These are phyloP conservation scores for Drosophila quinaria DNA, from an alignment of 2,888 invertebrate species.

Conservation along the genomic window DNA sequence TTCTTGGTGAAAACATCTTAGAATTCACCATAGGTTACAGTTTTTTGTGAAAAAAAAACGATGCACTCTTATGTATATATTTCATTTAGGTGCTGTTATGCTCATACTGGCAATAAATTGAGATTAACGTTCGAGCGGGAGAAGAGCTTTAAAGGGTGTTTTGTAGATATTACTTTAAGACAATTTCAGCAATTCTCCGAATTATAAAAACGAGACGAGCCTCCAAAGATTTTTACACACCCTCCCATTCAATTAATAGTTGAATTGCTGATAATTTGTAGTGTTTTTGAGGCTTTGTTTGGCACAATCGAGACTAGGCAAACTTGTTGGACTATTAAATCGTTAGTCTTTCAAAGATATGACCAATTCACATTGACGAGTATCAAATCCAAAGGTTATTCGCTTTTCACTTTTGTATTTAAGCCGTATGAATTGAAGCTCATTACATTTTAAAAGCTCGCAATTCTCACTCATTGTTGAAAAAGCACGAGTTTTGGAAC, in stretches of 20 bases:
- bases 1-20: too few relatives aligned
- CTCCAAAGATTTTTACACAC: constrained; percentile 2
- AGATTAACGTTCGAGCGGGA: background rate
- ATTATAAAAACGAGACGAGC: background rate
- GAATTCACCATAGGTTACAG: too few relatives aligned
- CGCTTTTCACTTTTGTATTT: constrained; percentile 32
- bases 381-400: constrained; percentile 54
- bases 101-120: constrained; percentile 5
- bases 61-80: background rate
- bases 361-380: background rate
- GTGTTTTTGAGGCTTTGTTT: too few relatives aligned
- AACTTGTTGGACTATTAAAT: constrained; percentile 5
- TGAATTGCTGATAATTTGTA: background rate
- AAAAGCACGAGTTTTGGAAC: constrained; percentile 61
- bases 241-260: constrained; percentile 1
- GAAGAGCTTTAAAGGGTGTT: background rate
- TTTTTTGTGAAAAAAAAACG: too few relatives aligned
- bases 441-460: constrained; percentile 16
- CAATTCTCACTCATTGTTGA: constrained; percentile 51
- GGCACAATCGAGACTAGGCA: background rate
- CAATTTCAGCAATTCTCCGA: background rate
- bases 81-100: background rate
- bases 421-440: constrained; percentile 12
- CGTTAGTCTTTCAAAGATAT: background rate
- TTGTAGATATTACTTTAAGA: background rate